Base-by-base conservation (phyloP, 2,113 vertebrate species). In the Phylloscopus trochilus region DNA sequence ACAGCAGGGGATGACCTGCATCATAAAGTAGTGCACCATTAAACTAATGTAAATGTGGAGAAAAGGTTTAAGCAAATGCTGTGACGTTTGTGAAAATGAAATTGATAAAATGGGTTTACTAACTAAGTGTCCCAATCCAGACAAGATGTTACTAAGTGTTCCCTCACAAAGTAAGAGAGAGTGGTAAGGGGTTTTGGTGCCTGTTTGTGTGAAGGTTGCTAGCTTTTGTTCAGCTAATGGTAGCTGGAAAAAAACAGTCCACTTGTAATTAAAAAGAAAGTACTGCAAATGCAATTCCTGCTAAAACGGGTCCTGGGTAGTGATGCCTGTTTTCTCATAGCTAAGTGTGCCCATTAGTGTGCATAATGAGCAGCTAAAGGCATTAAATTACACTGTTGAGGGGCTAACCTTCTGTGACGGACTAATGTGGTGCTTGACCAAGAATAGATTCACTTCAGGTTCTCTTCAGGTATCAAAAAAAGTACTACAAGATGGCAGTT, bases 401-500 rank as follows among this genome's bases (percentile, higher is more conserved):
- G 73, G 62, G 13, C 52, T 60, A 93, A 56, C 63, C 68, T 85
- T 73, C 91, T 92, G 90, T 93, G 90, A 86, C 76, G 0, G 82
- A 41, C 93, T 96, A 90, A 96, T 90, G 94, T 53, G 66, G 59
- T 96, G 28, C 93, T 96, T 86, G 66, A 92, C n/a, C 39, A 63
- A 89, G 49, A 88, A 66, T 2, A 83, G 13, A 43, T 69, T 83
- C 79, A 86, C 79, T 95, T 95, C 59, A 88, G 30, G 16, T 66
- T 90, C 88, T 92, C 55, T 88, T 80, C 52, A 72, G 33, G 15
- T 23, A 90, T 82, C 19, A 85, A 64, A 78, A 89, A 88, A 72
- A 89, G 15, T 52, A 59, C 68, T 63, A 49, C 60, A 90, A 59
- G 59, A 81, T 77, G 37, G 23, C 27, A 67, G 47, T 10, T 74